A percentile compares a stretch with the other conserved stretches of the same genome.
These are phyloP conservation scores for Anarsia innoxiella DNA, from an alignment of 2,888 invertebrate species.

Conservation along the genomic window DNA sequence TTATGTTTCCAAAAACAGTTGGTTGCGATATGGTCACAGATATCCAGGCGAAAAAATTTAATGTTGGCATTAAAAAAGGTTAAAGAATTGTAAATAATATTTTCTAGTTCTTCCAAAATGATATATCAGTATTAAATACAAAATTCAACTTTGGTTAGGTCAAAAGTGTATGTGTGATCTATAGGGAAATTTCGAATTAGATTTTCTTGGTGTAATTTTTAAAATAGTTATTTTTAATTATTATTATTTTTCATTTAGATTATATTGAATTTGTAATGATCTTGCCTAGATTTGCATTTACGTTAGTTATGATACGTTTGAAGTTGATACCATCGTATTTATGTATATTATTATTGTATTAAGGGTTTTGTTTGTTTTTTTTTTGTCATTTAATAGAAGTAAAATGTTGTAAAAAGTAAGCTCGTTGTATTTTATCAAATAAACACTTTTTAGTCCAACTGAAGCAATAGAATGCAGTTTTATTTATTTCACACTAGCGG, in stretches of 20 bases:
- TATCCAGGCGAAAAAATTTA: constrained; percentile 61
- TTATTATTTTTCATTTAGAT: constrained; percentile 42
- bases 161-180: constrained; percentile 74
- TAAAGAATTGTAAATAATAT: constrained; percentile 68
- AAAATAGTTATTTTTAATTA: constrained; percentile 44
- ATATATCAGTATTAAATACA: constrained; percentile 74
- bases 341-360: constrained; percentile 72
- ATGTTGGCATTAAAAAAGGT: constrained; percentile 56
- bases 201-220: constrained; percentile 59
- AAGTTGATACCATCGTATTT: constrained; percentile 74
- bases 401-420: constrained; percentile 76
- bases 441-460: constrained; percentile 77
- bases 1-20: constrained; percentile 48
- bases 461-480: constrained; percentile 67
- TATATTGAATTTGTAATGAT: constrained; percentile 61
- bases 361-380: constrained; percentile 72
- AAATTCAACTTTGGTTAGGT: constrained; percentile 73
- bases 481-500: constrained; percentile 43
- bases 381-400: constrained; percentile 72
- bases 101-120: constrained; percentile 73
- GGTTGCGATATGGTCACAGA: constrained; percentile 70
- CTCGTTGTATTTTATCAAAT: constrained; percentile 76
- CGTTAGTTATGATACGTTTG: constrained; percentile 68
- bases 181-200: constrained; percentile 61
- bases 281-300: constrained; percentile 75